phyloP scores from a whole-genome alignment of 2,888 invertebrate genomes.

The Pelosia muscerda region DNA sequence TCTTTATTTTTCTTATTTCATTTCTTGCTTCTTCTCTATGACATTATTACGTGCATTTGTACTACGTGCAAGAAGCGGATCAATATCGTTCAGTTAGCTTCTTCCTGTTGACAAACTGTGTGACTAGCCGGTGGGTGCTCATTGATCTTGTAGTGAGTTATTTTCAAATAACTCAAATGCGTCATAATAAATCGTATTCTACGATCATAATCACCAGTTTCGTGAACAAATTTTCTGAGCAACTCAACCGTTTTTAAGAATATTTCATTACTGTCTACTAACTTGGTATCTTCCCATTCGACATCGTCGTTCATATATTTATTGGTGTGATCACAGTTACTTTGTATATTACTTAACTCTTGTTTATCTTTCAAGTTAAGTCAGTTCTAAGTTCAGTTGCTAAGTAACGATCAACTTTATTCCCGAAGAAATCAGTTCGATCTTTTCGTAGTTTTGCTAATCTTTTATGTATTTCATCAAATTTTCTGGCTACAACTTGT shows the following conservation, averaged over 20 bases:
- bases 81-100: constrained; percentile 88
- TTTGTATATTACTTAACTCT: constrained; percentile 97
- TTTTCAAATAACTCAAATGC: constrained; percentile 94
- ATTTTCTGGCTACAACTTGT: constrained; percentile 96
- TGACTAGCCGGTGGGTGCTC: constrained; percentile 96
- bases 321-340: constrained; percentile 98
- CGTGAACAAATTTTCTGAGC: constrained; percentile 96
- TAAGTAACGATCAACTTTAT: constrained; percentile 91
- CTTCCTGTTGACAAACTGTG: constrained; percentile 88
- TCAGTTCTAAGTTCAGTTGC: constrained; percentile 94
- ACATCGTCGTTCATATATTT: constrained; percentile 96
- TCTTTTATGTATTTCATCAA: constrained; percentile 96
- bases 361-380: constrained; percentile 96
- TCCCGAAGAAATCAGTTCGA: constrained; percentile 90
- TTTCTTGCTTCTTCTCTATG: constrained; percentile 73
- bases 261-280: constrained; percentile 98
- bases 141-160: constrained; percentile 95
- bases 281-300: constrained; percentile 96
- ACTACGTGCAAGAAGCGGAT: constrained; percentile 92
- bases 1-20: constrained; percentile 80
- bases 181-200: constrained; percentile 95
- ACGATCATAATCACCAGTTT: constrained; percentile 95
- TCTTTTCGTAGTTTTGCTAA: constrained; percentile 96
- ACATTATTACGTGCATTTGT: constrained; percentile 91
- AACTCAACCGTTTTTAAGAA: constrained; percentile 98